phyloP scores from a whole-genome alignment of 2,888 invertebrate genomes.

The Chrysina gloriosa region DNA sequence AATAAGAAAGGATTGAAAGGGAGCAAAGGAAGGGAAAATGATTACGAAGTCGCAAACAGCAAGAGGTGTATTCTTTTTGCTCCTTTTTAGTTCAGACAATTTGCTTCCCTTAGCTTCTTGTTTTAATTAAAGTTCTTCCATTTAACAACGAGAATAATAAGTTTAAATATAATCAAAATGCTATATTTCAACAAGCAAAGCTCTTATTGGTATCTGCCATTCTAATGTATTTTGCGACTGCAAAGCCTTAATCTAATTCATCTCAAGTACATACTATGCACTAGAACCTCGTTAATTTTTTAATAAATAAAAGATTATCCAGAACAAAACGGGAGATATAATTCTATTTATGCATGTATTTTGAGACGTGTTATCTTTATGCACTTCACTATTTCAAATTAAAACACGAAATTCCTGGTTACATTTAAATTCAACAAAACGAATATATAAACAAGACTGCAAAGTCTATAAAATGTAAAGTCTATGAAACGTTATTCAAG shows the following conservation, averaged over 20 bases:
- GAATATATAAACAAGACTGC: slow-evolving; percentile 6
- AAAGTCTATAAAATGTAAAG: slow-evolving; percentile 2
- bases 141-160: background rate
- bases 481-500: slow-evolving; percentile 5
- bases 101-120: background rate
- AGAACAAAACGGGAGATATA: background rate
- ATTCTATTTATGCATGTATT: too few relatives aligned
- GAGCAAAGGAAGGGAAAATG: background rate
- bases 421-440: background rate
- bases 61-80: slow-evolving; percentile 11
- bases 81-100: background rate
- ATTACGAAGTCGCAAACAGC: slow-evolving; percentile 1
- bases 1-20: slow-evolving; percentile 7
- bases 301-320: too few relatives aligned
- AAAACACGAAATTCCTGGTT: background rate
- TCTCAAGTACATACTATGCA: too few relatives aligned
- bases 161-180: too few relatives aligned
- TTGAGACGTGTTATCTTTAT: background rate
- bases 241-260: too few relatives aligned
- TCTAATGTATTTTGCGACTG: too few relatives aligned
- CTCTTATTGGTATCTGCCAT: too few relatives aligned
- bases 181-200: too few relatives aligned
- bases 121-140: slow-evolving; percentile 24
- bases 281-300: too few relatives aligned
- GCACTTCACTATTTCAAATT: background rate